phyloP scores from a whole-genome alignment of 92 coral and sea anemone species.

The Palythoa grandis region DNA sequence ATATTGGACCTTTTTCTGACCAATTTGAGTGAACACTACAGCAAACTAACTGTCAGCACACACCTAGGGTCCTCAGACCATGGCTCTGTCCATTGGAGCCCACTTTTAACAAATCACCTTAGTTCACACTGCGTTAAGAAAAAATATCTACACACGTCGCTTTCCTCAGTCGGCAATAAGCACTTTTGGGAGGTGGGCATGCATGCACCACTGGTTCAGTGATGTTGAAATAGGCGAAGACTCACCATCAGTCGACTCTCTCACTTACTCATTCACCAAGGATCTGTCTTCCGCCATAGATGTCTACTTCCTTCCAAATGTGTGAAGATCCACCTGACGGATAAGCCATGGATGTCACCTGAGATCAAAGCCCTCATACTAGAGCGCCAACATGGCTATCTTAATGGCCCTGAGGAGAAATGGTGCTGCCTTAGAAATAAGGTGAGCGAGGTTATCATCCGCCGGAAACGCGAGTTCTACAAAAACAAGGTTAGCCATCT shows the following conservation, averaged over 20 bases:
- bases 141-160: background rate
- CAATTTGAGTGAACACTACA: no score
- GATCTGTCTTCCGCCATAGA: background rate
- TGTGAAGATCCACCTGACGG: background rate
- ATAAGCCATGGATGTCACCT: conserved; percentile 31
- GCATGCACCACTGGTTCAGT: background rate
- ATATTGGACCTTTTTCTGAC: background rate
- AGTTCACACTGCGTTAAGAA: conserved; percentile 29
- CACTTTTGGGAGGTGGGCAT: conserved; percentile 45
- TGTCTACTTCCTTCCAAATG: conserved; percentile 10
- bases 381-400: conserved; percentile 10
- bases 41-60: no score
- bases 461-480: conserved; percentile 12
- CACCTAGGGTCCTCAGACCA: conserved; percentile 40
- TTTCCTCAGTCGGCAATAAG: conserved; percentile 40
- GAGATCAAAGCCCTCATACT: conserved; percentile 10
- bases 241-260: conserved; percentile 1
- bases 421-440: conserved; percentile 18
- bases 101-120: conserved; percentile 36
- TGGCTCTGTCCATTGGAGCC: conserved; percentile 36
- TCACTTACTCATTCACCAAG: background rate
- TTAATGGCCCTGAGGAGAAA: background rate
- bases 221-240: background rate
- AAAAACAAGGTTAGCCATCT: background rate
- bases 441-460: background rate